A percentile compares a stretch with the other conserved stretches of the same genome.
These are phyloP conservation scores for Sebastes schlegelii DNA, from an alignment of 2,113 vertebrate genomes.

Conservation along the genomic window DNA sequence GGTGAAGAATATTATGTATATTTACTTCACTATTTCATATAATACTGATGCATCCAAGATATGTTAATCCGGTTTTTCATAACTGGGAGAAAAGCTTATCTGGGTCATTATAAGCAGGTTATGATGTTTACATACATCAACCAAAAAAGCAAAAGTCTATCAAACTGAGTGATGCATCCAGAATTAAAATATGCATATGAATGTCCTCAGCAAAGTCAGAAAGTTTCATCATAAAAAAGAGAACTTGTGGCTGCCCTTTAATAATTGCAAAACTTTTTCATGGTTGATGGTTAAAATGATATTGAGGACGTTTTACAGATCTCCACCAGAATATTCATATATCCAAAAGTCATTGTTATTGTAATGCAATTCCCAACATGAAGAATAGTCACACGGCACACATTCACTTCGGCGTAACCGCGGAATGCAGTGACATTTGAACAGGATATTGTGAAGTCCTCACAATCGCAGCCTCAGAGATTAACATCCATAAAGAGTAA, in stretches of 20 bases:
- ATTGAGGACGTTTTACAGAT: not conserved
- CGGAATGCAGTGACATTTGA: slow-evolving; percentile 57
- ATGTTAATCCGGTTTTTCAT: slow-evolving; percentile 44
- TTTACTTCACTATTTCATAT: not conserved
- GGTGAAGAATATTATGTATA: not conserved
- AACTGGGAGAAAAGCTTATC: slow-evolving; percentile 26
- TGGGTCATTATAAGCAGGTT: slow-evolving; percentile 47
- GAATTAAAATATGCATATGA: slow-evolving; percentile 19
- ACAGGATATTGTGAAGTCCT: slow-evolving; percentile 40
- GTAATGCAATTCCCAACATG: slow-evolving; percentile 31
- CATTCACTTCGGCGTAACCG: slow-evolving; percentile 25
- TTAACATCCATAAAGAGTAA: slow-evolving; percentile 61
- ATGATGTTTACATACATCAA: slow-evolving; percentile 37
- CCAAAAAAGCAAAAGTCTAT: slow-evolving; percentile 7
- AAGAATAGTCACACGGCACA: slow-evolving; percentile 13
- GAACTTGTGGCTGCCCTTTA: slow-evolving; percentile 16
- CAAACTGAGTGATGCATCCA: slow-evolving; percentile 26
- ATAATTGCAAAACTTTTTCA: slow-evolving; percentile 23
- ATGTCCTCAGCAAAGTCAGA: slow-evolving; percentile 19
- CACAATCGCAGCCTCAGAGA: slow-evolving; percentile 56
- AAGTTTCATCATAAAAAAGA: slow-evolving; percentile 12
- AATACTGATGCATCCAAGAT: slow-evolving; percentile 2
- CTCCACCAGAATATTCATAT: not conserved
- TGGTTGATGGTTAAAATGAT: not conserved
- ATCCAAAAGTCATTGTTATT: slow-evolving; percentile 25